These are phyloP conservation scores for Denticeps clupeoides DNA, from an alignment of 2,797 vertebrate species.

Conservation along the genomic window DNA sequence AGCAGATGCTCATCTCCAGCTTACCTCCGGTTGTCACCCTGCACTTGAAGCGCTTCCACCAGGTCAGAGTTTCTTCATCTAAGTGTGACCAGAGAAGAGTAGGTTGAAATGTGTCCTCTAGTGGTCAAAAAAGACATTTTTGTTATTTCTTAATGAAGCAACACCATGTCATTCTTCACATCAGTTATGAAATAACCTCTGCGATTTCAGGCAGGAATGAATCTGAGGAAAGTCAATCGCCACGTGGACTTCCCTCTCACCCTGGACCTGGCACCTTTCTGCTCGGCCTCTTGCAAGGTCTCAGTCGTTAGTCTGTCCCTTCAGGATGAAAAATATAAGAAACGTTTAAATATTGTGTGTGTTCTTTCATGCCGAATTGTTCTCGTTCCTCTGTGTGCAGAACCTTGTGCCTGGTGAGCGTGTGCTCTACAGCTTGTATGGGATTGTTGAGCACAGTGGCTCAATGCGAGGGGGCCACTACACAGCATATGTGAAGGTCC, in stretches of 20 bases:
- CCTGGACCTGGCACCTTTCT: constrained; percentile 89
- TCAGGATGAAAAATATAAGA: too few species aligned
- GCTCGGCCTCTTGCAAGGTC: constrained; percentile 90
- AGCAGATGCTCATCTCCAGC: constrained; percentile 86
- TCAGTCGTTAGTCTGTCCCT: not conserved
- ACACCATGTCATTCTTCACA: too few species aligned
- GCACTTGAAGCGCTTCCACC: constrained; percentile 94
- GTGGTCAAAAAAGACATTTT: too few species aligned
- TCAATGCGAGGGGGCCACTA: constrained; percentile 95
- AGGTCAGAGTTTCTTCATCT: too few species aligned
- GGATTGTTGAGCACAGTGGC: constrained; percentile 91
- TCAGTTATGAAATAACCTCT: too few species aligned
- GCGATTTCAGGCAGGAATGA: constrained; percentile 77
- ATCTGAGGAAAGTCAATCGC: constrained; percentile 88
- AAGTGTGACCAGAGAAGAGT: too few species aligned
- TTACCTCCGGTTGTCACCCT: constrained; percentile 85
- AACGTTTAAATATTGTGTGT: constrained; percentile 1
- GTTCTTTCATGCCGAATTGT: constrained; percentile 3
- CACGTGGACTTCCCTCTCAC: constrained; percentile 89
- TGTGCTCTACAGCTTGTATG: constrained; percentile 85
- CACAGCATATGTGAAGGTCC: constrained; percentile 86
- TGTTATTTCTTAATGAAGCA: too few species aligned
- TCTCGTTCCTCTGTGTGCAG: constrained; percentile 19
- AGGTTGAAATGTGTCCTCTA: too few species aligned
- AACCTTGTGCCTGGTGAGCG: constrained; percentile 65